Conservation (phyloP, 2,797 vertebrate species). For the Pagetopsis macropterus region DNA sequence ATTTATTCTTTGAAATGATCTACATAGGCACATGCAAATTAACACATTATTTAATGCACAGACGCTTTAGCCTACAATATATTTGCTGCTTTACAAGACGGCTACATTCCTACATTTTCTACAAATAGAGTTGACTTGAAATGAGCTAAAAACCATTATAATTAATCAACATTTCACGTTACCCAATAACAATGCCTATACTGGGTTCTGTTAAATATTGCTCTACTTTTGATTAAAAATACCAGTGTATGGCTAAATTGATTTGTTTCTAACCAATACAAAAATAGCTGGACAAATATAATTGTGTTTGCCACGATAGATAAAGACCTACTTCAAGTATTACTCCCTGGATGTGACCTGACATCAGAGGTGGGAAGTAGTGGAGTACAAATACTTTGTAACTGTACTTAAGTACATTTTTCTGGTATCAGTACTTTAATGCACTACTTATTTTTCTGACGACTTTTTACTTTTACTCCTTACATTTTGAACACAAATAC, state of each 20-base stretch:
- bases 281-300: background rate
- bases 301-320: background rate
- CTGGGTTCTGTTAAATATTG: background rate
- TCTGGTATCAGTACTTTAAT: too few relatives aligned
- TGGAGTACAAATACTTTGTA: background rate
- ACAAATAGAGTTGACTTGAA: background rate
- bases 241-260: background rate
- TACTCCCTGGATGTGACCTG: background rate
- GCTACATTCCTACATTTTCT: background rate
- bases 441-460: too few relatives aligned
- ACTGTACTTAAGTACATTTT: too few relatives aligned
- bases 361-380: background rate
- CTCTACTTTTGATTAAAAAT: background rate
- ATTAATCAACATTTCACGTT: background rate
- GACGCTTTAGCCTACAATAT: background rate
- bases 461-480: too few relatives aligned
- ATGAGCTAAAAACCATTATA: background rate
- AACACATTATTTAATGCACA: background rate
- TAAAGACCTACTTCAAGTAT: background rate
- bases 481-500: too few relatives aligned
- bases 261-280: background rate
- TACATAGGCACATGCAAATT: background rate
- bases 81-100: background rate
- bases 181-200: background rate
- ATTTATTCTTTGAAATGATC: background rate